Base-by-base conservation (phyloP, 2,797 vertebrate genomes). In the Melopsittacus undulatus region DNA sequence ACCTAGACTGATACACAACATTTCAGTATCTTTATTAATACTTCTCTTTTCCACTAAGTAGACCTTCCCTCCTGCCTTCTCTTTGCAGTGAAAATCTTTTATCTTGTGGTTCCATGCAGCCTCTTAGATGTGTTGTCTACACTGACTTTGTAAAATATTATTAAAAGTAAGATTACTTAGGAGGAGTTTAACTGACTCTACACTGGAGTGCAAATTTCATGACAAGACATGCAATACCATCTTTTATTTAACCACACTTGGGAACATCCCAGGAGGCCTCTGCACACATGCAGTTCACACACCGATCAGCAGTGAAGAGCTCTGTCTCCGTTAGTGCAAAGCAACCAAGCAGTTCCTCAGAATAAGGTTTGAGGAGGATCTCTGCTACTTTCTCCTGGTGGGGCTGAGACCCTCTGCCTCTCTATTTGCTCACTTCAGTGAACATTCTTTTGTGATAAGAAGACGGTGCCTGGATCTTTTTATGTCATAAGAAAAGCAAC, bases 171-270 rank as follows among this genome's bases (percentile, higher is more conserved):
- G n/a, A 67, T 73, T 93, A 74, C 34, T 40, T 80, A 83, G 78
- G 76, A 81, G 68, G 91, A 94, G 13, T 76, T 87, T 85, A 70
- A 73, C 49, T 91, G 64, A 87, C 64, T 74, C 32, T 75, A 13
- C 69, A 52, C 79, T 81, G 76, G 94, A 92, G 48, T 43, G 20
- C 45, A 86, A 76, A 95, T 70, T 80, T 96, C 78, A 85, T 75
- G 18, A 46, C 86, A 91, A 51, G 46, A 45, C 16, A 75, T 80
- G 18, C 45, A 93, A 61, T 74, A 45, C 4, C 32, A 88, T 83
- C 22, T 63, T 75, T 92, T 84, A 81, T 89, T 96, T 89, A 79
- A 57, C 9, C 24, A 57, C 42, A 21, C 57, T 56, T 56, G 83
- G 80, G 56, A 85, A 21, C 17, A 43, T 89, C 61, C 85, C 66